phyloP scores from a whole-genome alignment of 2,888 invertebrate genomes.

The Pandemis heparana region DNA sequence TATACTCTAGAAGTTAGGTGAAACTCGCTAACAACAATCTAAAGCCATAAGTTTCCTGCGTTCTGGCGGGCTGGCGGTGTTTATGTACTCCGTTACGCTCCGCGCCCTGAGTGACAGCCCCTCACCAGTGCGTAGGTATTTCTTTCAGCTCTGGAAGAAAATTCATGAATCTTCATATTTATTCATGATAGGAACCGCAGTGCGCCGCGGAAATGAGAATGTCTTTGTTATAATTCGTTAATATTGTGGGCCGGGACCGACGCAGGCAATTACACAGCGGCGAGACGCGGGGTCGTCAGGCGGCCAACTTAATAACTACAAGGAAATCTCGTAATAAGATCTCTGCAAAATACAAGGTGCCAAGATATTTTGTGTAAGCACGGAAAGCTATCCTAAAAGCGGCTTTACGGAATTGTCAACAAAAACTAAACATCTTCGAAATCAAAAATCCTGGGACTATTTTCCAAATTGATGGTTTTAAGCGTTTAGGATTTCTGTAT shows the following conservation, averaged over 20 bases:
- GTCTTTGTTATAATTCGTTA: conserved; percentile 50
- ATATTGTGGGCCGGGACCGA: conserved; percentile 28
- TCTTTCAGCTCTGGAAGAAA: conserved; percentile 48
- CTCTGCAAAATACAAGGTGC: conserved; percentile 15
- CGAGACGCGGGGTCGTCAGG: conserved; percentile 30
- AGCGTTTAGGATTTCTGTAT: too few species aligned
- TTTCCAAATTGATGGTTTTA: too few species aligned
- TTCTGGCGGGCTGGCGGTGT: conserved; percentile 3
- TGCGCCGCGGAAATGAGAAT: conserved; percentile 53
- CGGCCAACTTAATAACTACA: conserved; percentile 36
- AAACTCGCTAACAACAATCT: conserved; percentile 32
- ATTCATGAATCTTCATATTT: conserved; percentile 56
- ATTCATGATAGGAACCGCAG: conserved; percentile 56
- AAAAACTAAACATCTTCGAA: not conserved
- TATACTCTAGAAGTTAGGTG: conserved; percentile 26
- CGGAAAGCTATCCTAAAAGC: not conserved
- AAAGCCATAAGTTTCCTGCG: conserved; percentile 20
- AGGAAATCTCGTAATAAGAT: conserved; percentile 21
- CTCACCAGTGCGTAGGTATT: conserved; percentile 21
- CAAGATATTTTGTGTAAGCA: conserved; percentile 12
- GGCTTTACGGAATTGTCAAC: not conserved
- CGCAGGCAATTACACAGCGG: conserved; percentile 29
- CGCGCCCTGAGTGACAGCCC: conserved; percentile 3
- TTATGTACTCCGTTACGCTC: conserved; percentile 9
- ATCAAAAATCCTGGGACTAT: too few species aligned